Evolutionary conservation across 2,113 vertebrate species (phyloP).

Genomic region (Ceyx margarethae): DNA sequence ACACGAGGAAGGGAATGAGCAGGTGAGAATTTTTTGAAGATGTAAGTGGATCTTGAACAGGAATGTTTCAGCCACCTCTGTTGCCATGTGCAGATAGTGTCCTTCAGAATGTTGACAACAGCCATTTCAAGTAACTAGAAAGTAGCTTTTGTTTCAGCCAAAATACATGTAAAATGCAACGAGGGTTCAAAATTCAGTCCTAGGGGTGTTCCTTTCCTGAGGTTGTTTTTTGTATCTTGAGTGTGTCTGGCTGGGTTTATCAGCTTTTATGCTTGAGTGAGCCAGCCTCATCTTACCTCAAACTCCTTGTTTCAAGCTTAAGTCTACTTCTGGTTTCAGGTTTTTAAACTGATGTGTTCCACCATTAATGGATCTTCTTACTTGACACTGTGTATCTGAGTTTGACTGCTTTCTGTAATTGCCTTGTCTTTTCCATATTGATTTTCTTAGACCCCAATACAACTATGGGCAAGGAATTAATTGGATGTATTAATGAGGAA

Average conservation of each 20-base stretch:
- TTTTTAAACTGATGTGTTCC: background rate
- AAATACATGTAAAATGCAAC: background rate
- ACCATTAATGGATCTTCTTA: background rate
- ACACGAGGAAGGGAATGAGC: background rate
- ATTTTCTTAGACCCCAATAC: background rate
- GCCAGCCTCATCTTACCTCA: background rate
- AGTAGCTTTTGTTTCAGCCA: background rate
- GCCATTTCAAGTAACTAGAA: background rate
- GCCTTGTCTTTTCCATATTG: background rate
- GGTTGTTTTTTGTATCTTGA: background rate
- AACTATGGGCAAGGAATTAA: background rate
- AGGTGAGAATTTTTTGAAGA: background rate
- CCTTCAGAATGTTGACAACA: background rate
- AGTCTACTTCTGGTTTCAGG: background rate
- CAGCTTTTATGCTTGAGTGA: background rate
- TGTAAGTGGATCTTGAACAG: background rate
- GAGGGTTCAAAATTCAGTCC: background rate
- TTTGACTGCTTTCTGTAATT: background rate
- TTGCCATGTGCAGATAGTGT: background rate
- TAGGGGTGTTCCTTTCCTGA: background rate
- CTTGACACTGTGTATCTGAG: background rate
- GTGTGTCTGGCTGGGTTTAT: background rate
- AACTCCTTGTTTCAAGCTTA: background rate
- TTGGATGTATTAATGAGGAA: background rate
- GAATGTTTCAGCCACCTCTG: background rate